Conservation (phyloP, 2,113 vertebrate genomes). For the Gallinago media region DNA sequence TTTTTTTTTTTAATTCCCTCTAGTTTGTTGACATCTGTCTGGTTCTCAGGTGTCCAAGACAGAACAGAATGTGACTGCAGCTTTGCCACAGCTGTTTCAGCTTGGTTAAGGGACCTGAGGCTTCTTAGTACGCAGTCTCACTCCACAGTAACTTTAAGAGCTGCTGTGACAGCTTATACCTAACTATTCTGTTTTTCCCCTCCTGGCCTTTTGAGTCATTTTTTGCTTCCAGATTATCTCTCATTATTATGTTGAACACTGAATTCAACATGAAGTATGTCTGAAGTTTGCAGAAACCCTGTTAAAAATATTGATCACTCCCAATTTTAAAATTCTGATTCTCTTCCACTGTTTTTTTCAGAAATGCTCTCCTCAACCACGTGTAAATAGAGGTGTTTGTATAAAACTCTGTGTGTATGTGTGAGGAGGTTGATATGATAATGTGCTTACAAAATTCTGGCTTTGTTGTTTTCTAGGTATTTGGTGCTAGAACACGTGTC, state of each 20-base stretch:
- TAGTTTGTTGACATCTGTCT: neutral
- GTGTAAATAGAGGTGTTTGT: neutral
- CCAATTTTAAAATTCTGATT: neutral
- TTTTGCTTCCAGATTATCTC: neutral
- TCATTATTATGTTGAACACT: neutral
- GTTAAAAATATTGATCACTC: neutral
- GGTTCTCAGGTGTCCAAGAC: neutral
- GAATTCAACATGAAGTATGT: neutral
- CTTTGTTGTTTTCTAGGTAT: slow-evolving; percentile 81
- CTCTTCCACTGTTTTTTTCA: neutral
- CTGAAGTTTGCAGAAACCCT: neutral
- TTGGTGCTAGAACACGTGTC: slow-evolving; percentile 99
- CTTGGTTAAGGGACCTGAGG: neutral
- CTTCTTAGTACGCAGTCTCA: neutral
- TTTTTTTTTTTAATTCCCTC: neutral
- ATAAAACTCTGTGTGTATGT: neutral
- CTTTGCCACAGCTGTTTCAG: neutral
- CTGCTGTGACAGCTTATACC: neutral
- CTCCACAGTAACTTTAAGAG: neutral
- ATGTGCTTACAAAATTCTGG: neutral
- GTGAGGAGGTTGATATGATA: neutral
- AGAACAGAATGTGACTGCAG: neutral
- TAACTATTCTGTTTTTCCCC: neutral
- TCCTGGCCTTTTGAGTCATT: neutral
- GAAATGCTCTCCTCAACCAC: neutral